A percentile compares a stretch with the other conserved stretches of the same genome.
These are phyloP conservation scores for Acheta domesticus DNA, from an alignment of 2,888 invertebrate genomes.

Conservation along the genomic window DNA sequence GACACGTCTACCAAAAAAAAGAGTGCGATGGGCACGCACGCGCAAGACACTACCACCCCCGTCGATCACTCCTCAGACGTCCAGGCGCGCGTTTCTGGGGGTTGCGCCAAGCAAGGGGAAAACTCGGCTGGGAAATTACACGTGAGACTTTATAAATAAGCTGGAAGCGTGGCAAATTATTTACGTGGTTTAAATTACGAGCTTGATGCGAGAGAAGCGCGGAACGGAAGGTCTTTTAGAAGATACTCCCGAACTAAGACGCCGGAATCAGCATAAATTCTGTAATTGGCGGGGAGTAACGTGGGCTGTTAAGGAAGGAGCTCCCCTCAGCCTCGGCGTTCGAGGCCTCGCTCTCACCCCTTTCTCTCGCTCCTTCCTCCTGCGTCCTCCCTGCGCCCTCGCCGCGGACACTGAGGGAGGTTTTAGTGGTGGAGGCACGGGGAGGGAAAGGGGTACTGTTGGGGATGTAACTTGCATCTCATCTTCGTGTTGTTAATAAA, in stretches of 20 bases:
- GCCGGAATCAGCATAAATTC: conserved; percentile 55
- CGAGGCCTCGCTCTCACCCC: conserved; percentile 32
- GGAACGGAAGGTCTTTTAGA: conserved; percentile 22
- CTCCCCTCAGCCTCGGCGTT: conserved; percentile 2
- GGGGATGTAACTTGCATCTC: conserved; percentile 29
- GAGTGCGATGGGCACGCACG: too few species aligned
- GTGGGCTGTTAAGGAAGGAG: conserved; percentile 2
- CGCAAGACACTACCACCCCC: not conserved
- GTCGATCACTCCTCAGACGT: not conserved
- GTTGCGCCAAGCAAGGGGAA: not conserved
- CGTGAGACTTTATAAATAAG: conserved; percentile 34
- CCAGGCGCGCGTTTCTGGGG: not conserved
- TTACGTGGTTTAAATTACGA: conserved; percentile 27
- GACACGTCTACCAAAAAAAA: too few species aligned
- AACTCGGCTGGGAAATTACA: conserved; percentile 28
- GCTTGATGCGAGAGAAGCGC: conserved; percentile 19
- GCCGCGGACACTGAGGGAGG: not conserved
- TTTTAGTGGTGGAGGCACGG: not conserved
- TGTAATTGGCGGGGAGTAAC: conserved; percentile 46
- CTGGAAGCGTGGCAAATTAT: conserved; percentile 26
- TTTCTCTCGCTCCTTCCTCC: conserved; percentile 19
- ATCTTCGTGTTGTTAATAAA: conserved; percentile 38
- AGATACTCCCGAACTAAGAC: conserved; percentile 45
- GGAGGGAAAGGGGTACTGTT: not conserved
- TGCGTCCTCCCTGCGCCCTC: not conserved